Conservation (phyloP, 2,113 vertebrate genomes). For the Choloepus hoffmanni region DNA sequence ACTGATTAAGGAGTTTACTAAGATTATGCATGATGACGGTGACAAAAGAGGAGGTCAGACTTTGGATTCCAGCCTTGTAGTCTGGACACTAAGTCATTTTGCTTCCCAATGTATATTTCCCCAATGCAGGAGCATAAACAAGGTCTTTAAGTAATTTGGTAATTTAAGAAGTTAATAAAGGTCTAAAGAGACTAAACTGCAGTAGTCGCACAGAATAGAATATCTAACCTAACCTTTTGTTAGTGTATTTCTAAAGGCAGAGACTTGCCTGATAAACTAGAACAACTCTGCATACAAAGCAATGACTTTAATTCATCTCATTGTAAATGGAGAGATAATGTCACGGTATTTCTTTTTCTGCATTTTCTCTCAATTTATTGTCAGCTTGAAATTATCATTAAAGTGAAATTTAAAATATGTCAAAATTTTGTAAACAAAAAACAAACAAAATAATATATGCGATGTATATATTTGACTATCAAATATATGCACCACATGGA, state of each 20-base stretch:
- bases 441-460: not conserved
- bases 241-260: conserved; percentile 11
- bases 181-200: not conserved
- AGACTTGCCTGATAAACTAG: not conserved
- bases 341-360: not conserved
- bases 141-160: conserved; percentile 1
- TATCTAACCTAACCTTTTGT: conserved; percentile 59
- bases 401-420: conserved; percentile 9
- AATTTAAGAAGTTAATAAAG: conserved; percentile 61
- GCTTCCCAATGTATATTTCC: not conserved
- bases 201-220: conserved; percentile 46
- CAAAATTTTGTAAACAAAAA: no score
- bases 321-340: not conserved
- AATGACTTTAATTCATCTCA: conserved; percentile 21
- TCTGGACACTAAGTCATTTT: not conserved
- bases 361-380: conserved; percentile 17
- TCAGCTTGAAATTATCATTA: not conserved
- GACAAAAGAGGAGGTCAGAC: not conserved
- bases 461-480: not conserved
- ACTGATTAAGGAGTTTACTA: not conserved
- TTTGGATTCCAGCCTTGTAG: not conserved
- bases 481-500: not conserved
- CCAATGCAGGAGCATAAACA: not conserved
- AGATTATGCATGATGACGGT: not conserved
- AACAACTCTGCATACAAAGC: not conserved